Evolutionary conservation across 2,797 vertebrate genomes (phyloP).

Genomic region (Anguilla anguilla): DNA sequence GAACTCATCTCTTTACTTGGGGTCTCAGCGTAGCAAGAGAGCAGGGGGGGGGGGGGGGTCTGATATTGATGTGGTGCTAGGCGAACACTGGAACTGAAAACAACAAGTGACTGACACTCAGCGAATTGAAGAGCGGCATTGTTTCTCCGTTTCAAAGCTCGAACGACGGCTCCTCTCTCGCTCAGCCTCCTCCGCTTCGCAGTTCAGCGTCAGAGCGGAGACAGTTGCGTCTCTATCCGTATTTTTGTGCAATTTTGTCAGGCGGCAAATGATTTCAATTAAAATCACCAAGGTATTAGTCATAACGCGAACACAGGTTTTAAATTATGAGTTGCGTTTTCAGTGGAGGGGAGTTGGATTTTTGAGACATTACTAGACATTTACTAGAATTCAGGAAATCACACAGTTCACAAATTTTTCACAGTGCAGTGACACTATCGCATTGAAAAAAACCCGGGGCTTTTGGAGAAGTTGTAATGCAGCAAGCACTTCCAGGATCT

Average conservation of each 20-base stretch:
- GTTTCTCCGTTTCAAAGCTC: constrained; percentile 36
- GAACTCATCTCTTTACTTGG: constrained; percentile 47
- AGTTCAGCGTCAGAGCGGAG: constrained; percentile 1
- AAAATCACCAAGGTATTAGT: not conserved
- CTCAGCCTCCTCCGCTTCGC: not conserved
- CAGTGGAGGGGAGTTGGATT: not conserved
- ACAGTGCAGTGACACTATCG: not conserved
- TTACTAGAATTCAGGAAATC: not conserved
- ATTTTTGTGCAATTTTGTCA: not conserved
- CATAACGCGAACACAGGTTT: not conserved
- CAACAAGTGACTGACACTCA: constrained; percentile 47
- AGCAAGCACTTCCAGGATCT: not conserved
- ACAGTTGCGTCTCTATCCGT: not conserved
- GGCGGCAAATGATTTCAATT: not conserved
- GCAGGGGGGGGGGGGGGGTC: constrained; percentile 19
- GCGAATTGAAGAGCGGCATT: constrained; percentile 48
- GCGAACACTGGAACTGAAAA: constrained; percentile 54
- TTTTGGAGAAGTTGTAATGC: not conserved
- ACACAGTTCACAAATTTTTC: not conserved
- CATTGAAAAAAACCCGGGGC: not conserved
- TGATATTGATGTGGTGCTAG: constrained; percentile 56
- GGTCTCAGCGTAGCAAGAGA: constrained; percentile 29
- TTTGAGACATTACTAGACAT: not conserved
- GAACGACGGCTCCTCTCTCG: constrained; percentile 25
- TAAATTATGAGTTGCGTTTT: not conserved